Base-by-base conservation (phyloP, 1,140 invertebrate species). In the Conopomorpha cramerella region DNA sequence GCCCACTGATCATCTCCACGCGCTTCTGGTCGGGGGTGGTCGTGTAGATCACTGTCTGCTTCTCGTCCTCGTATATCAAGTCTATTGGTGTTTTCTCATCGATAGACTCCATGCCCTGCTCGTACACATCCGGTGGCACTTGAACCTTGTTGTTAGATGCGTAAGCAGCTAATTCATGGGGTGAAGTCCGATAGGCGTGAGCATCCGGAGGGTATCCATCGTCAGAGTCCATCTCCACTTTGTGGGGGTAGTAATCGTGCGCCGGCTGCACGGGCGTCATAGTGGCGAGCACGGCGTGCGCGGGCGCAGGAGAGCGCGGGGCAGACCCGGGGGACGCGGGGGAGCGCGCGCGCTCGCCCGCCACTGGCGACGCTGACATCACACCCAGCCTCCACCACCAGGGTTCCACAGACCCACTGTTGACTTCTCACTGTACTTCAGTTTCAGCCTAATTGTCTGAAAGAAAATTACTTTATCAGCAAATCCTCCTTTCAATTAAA, bases 1-100 rank as follows among this genome's bases (percentile, higher is more conserved):
- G 73, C 2, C 72, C 77, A 36, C 74, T 79, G 32, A 79, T 79
- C 72, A 78, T 78, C 51, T 79, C 77, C 10, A 79, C 77, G 19
- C 77, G 46, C 41, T 78, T 79, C 49, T 79, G 77, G 42, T 79
- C 77, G 16, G 77, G 74, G 16, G 84, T 83, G 25, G 87, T 88
- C 10, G 88, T 90, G 49, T 90, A 90, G 55, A 89, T 89, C 14
- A 90, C 87, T 0, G 87, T 90, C 55, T 90, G 88, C 54, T 88
- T 88, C 16, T 88, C 88, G 46, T 90, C 88, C 54, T 89, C 88
- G 63, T 90, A 90, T 48, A 90, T 90, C 36, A 90, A 67, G 70
- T 90, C 88, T 49, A 90, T 88, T 40, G 85, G 86, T 25, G 85
- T 84, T 49, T 84, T 78, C 73, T 84, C 82, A 68, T 87, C 77